Conservation (phyloP, 2,888 invertebrate genomes). For the Andrena fulva region DNA sequence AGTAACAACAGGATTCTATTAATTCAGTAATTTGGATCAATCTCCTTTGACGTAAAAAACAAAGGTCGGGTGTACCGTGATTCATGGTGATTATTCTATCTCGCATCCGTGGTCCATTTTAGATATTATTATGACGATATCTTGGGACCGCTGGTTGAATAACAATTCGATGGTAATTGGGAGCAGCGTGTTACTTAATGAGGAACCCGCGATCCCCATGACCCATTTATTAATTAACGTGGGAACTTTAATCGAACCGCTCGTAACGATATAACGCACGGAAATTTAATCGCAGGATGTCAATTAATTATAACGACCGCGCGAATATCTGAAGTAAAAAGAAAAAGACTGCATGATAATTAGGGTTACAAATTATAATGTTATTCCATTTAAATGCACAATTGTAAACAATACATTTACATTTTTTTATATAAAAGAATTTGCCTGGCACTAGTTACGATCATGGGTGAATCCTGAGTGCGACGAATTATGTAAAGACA, state of each 20-base stretch:
- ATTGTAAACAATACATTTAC: slow-evolving; percentile 50
- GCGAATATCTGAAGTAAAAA: not conserved
- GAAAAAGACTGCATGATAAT: not conserved
- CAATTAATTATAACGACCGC: not conserved
- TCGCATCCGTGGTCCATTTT: slow-evolving; percentile 32
- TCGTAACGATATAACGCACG: slow-evolving; percentile 27
- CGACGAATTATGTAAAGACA: slow-evolving; percentile 78
- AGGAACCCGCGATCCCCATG: slow-evolving; percentile 60
- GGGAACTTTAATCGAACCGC: slow-evolving; percentile 48
- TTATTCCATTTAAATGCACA: slow-evolving; percentile 16
- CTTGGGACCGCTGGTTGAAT: slow-evolving; percentile 21
- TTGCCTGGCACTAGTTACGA: slow-evolving; percentile 75
- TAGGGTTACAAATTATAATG: slow-evolving; percentile 7
- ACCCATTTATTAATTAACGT: slow-evolving; percentile 63
- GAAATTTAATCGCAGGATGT: slow-evolving; percentile 6
- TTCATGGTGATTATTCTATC: slow-evolving; percentile 62
- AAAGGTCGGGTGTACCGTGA: slow-evolving; percentile 52
- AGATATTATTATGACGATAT: slow-evolving; percentile 26
- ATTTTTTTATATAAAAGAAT: slow-evolving; percentile 64
- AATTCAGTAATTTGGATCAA: slow-evolving; percentile 13
- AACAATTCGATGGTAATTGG: slow-evolving; percentile 46
- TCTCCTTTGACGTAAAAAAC: slow-evolving; percentile 29
- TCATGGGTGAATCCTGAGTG: slow-evolving; percentile 80
- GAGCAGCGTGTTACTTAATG: slow-evolving; percentile 49
- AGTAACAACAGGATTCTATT: not conserved